Evolutionary conservation across 2,113 vertebrate genomes (phyloP).

Genomic region (Chaetops frenatus): DNA sequence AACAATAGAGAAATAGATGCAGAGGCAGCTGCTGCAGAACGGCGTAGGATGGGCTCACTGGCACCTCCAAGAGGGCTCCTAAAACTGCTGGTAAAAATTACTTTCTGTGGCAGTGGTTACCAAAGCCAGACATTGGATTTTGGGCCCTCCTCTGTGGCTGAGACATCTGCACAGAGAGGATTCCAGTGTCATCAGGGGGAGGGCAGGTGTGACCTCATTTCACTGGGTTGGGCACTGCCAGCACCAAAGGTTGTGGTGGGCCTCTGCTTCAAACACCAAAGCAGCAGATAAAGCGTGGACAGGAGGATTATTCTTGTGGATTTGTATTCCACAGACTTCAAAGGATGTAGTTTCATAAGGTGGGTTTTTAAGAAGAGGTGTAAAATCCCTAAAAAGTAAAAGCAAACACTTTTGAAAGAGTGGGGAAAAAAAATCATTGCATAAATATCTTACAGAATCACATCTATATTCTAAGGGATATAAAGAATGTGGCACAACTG

Average conservation of each 20-base stretch:
- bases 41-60: neutral
- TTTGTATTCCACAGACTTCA: neutral
- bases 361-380: neutral
- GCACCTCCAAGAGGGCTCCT: neutral
- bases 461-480: accelerated
- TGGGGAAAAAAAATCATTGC: neutral
- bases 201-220: neutral
- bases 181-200: accelerated
- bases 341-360: neutral
- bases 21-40: neutral
- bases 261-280: neutral
- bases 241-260: neutral
- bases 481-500: neutral
- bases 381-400: neutral
- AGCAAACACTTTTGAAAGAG: neutral
- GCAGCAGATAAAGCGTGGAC: neutral
- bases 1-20: neutral
- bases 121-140: neutral
- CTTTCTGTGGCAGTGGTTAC: neutral
- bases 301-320: neutral
- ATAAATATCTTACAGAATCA: neutral
- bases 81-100: neutral
- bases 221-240: neutral
- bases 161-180: neutral
- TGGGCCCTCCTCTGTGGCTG: neutral